These are phyloP conservation scores for Mormyrops boulengeri DNA, from an alignment of 2,797 vertebrate genomes.

Conservation along the genomic window DNA sequence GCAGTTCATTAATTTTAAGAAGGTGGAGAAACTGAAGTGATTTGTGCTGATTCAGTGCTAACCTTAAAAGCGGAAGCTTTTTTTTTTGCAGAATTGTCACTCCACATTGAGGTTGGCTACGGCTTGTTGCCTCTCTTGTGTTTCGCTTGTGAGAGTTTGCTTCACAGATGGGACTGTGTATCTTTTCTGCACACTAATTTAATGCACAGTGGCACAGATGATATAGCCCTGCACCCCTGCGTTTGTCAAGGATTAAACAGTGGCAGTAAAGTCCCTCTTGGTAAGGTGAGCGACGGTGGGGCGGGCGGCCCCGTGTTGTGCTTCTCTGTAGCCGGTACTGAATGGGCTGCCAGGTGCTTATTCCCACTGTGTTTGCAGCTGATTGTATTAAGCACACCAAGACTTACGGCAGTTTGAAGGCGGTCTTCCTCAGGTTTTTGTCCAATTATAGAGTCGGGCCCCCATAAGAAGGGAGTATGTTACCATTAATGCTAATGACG, in stretches of 20 bases:
- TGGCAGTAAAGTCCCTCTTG: conserved; percentile 14
- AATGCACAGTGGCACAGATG: background rate
- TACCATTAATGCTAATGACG: background rate
- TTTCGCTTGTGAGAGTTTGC: conserved; percentile 14
- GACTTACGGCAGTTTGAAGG: background rate
- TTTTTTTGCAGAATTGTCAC: conserved; percentile 48
- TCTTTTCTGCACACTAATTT: background rate
- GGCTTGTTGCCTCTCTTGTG: conserved; percentile 31
- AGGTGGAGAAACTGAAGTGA: background rate
- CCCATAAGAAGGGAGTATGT: background rate
- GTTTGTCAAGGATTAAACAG: conserved; percentile 9
- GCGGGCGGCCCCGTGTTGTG: background rate
- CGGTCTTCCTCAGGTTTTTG: background rate
- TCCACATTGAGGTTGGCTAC: conserved; percentile 43
- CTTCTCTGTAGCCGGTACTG: background rate
- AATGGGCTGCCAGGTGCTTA: background rate
- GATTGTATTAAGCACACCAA: background rate
- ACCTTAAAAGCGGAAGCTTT: conserved; percentile 31
- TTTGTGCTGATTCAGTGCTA: conserved; percentile 45
- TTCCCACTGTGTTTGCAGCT: background rate
- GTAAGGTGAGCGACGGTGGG: background rate
- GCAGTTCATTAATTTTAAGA: conserved; percentile 29
- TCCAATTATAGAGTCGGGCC: background rate
- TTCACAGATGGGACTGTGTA: background rate
- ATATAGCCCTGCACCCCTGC: background rate